Conservation (phyloP, 1,140 invertebrate genomes). For the Zaprionus capensis region DNA sequence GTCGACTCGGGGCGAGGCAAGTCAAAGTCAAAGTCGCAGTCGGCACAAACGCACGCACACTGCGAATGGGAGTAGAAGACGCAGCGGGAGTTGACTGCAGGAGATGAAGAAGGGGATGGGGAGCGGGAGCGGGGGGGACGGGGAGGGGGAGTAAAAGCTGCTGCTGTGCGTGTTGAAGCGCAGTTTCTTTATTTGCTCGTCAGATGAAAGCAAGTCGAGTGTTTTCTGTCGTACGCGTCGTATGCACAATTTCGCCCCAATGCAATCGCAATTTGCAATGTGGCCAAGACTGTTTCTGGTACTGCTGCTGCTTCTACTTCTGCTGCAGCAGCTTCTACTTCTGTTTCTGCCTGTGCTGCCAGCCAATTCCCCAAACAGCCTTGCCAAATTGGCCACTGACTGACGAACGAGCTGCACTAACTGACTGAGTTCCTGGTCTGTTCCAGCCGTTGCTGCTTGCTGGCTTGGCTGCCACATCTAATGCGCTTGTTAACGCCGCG, state of each 20-base stretch:
- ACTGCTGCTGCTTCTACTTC: conserved; percentile 9
- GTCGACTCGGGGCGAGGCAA: conserved; percentile 10
- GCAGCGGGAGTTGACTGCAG: conserved; percentile 2
- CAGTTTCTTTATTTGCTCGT: conserved; percentile 69
- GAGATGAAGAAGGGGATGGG: no score
- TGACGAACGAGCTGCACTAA: conserved; percentile 45
- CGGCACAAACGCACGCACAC: conserved; percentile 46
- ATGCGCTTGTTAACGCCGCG: conserved; percentile 80
- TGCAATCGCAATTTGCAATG: conserved; percentile 72
- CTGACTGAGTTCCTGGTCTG: conserved; percentile 1
- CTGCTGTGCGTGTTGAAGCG: conserved; percentile 77
- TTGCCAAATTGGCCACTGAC: conserved; percentile 76
- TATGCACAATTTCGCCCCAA: conserved; percentile 67
- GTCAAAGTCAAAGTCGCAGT: conserved; percentile 46
- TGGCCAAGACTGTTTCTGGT: conserved; percentile 59
- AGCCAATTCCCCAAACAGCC: conserved; percentile 76
- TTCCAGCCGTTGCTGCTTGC: neutral
- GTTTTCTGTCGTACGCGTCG: conserved; percentile 45
- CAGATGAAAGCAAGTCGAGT: conserved; percentile 39
- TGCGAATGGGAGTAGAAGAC: conserved; percentile 7
- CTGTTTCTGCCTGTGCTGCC: conserved; percentile 2
- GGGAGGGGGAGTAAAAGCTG: neutral
- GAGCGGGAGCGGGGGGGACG: neutral
- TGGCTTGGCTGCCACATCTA: conserved; percentile 32
- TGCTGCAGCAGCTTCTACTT: neutral